phyloP scores from a whole-genome alignment of 1,140 invertebrate species.

The Drosophila truncata region DNA sequence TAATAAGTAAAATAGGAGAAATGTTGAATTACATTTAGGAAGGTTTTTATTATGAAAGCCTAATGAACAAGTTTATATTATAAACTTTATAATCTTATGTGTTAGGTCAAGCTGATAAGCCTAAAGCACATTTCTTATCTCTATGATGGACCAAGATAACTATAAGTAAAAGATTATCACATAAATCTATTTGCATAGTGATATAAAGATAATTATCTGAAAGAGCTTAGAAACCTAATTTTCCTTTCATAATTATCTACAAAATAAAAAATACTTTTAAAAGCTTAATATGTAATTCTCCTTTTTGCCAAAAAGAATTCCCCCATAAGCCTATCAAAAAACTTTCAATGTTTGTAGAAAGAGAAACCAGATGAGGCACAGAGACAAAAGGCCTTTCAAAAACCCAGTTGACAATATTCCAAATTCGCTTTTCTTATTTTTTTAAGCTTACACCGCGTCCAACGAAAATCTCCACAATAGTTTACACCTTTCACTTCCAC shows the following conservation, averaged over 20 bases:
- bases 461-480: constrained; percentile 29
- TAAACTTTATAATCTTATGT: neutral
- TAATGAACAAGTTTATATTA: neutral
- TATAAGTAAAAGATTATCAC: constrained; percentile 3
- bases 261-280: neutral
- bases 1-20: neutral
- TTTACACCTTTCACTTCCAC: constrained; percentile 51
- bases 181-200: neutral
- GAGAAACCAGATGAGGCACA: constrained; percentile 16
- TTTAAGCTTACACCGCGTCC: constrained; percentile 32
- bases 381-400: constrained; percentile 37
- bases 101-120: neutral
- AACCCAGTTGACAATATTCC: constrained; percentile 16
- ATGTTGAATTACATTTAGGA: neutral
- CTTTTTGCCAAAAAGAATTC: neutral
- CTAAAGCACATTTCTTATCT: neutral
- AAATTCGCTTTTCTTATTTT: constrained; percentile 14
- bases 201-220: constrained; percentile 1
- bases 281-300: neutral
- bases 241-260: no score
- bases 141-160: neutral
- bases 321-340: neutral
- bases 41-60: neutral
- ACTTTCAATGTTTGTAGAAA: constrained; percentile 32
- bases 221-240: neutral